A percentile compares a stretch with the other conserved stretches of the same genome.
These are phyloP conservation scores for Periplaneta americana DNA, from an alignment of 1,140 invertebrate genomes.

Conservation along the genomic window DNA sequence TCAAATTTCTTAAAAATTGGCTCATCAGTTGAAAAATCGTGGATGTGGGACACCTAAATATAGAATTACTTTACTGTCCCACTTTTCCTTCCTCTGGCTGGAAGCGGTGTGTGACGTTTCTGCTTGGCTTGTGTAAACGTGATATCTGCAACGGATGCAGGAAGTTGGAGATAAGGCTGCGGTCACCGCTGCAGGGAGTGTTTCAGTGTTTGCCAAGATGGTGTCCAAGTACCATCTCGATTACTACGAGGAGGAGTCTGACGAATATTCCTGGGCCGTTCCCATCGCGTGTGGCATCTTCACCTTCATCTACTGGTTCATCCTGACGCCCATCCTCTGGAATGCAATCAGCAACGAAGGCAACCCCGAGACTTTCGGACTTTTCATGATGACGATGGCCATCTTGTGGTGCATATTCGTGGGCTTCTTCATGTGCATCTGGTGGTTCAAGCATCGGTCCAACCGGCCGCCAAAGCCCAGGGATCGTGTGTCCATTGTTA, in stretches of 20 bases:
- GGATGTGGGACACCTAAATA: no score
- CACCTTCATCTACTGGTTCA: slow-evolving; percentile 38
- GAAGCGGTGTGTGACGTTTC: no score
- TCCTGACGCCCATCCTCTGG: slow-evolving; percentile 31
- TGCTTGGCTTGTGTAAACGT: no score
- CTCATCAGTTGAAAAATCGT: no score
- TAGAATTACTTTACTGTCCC: neutral
- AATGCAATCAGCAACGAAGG: neutral
- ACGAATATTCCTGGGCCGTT: neutral
- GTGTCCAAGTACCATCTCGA: neutral
- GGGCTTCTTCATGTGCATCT: slow-evolving; percentile 16
- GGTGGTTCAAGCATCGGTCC: neutral
- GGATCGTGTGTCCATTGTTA: neutral
- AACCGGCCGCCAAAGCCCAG: neutral
- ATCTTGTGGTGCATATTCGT: slow-evolving; percentile 14
- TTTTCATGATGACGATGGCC: neutral
- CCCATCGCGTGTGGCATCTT: slow-evolving; percentile 20
- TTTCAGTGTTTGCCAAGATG: no score
- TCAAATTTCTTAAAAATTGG: no score
- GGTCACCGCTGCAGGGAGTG: no score
- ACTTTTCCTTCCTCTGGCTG: no score
- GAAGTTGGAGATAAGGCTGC: no score
- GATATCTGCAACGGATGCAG: no score
- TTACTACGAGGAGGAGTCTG: neutral
- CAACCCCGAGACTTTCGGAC: neutral